Base-by-base conservation (phyloP, 1,140 invertebrate species). In the Euwallacea similis region DNA sequence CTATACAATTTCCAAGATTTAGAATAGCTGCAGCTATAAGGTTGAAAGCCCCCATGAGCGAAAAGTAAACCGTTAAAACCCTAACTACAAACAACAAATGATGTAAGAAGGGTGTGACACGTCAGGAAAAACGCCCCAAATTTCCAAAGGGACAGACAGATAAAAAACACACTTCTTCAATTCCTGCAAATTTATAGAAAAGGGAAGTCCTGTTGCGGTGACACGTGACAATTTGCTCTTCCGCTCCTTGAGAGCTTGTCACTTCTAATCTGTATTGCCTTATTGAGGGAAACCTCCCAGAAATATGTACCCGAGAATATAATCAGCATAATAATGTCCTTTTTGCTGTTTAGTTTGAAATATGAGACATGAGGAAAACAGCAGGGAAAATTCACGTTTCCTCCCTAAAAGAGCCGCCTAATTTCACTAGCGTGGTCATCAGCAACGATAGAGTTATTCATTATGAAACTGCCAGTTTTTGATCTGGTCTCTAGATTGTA, bases 161-260 rank as follows among this genome's bases (percentile, higher is more conserved):
- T 50, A 50, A 50, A 76, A 76, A 76, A 77, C 75, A 76, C 76
- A 76, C 71, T 76, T 77, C 74, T 77, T 73, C 76, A 77, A 77
- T 77, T 75, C 75, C 62, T 69, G 69, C 73, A 76, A 76, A 77
- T 77, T 75, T 72, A 60, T 71, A 69, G 74, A 68, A 75, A 70
- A 70, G 68, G 56, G 58, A 68, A 47, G 58, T 16, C 56, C 41
- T 68, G 15, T 42, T 53, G 66, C 58, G 66, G 56, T 77, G 76
- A 77, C 76, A 77, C 74, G 72, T 77, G 73, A 75, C 76, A 77
- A 77, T 77, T 77, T 76, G 75, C 61, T 63, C 44, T 75, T 68
- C 46, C 54, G 41, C 65, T 62, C 56, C 70, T 70, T 73, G 73
- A 77, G 73, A 73, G 73, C 74, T 73, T 74, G 76, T 75, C 76